Evolutionary conservation across 2,888 invertebrate species (phyloP).

Genomic region (Cosmorhoe ocellata): DNA sequence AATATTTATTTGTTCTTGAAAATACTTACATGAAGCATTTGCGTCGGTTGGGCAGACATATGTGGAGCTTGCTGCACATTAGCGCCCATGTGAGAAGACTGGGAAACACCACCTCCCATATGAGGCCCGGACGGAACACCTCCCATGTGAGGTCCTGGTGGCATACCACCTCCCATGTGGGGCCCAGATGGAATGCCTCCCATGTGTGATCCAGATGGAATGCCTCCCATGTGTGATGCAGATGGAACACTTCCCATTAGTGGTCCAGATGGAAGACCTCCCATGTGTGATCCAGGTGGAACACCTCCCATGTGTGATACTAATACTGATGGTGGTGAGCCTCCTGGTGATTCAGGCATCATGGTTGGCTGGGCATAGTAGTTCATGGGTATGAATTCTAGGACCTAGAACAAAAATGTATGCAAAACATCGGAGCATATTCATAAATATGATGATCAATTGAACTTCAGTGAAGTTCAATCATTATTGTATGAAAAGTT

Average conservation of each 20-base stretch:
- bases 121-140: background rate
- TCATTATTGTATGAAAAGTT: too few species aligned
- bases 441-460: too few species aligned
- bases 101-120: constrained; percentile 12
- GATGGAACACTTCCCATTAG: constrained; percentile 5
- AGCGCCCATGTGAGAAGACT: constrained; percentile 8
- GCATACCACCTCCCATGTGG: background rate
- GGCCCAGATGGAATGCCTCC: background rate
- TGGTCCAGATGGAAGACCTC: background rate
- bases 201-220: background rate
- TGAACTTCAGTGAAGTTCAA: too few species aligned
- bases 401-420: constrained; percentile 42
- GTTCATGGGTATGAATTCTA: constrained; percentile 69
- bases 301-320: constrained; percentile 23
- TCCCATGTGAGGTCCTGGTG: constrained; percentile 8
- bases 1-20: too few species aligned
- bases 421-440: too few species aligned
- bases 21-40: constrained; percentile 71
- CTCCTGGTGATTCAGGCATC: constrained; percentile 61
- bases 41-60: constrained; percentile 31
- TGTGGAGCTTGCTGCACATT: constrained; percentile 14
- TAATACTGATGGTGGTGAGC: constrained; percentile 54
- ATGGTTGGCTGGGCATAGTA: constrained; percentile 55
- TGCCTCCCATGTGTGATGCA: constrained; percentile 24
- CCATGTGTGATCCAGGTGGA: background rate